Conservation (phyloP, 2,888 invertebrate species). For the Kryphioiulus occultus region DNA sequence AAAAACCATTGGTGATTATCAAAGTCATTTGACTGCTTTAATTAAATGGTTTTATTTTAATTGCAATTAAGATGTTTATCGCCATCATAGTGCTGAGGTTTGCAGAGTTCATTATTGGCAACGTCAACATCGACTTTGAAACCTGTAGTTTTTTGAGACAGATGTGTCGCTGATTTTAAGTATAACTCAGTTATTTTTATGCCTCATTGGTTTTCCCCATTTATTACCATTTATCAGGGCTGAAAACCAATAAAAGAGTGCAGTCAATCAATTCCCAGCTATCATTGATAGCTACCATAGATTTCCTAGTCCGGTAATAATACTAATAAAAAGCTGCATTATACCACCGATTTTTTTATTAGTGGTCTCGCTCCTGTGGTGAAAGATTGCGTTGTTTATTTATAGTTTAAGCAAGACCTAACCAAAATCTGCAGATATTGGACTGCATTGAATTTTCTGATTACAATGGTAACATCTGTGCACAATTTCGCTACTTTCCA, state of each 20-base stretch:
- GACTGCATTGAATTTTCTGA: too few species aligned
- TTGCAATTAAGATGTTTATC: neutral
- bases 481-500: too few species aligned
- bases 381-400: neutral
- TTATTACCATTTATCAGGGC: neutral
- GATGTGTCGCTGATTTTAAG: neutral
- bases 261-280: neutral
- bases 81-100: neutral
- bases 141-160: neutral
- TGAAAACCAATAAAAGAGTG: neutral
- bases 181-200: neutral
- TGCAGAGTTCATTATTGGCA: neutral
- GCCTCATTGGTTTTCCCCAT: neutral
- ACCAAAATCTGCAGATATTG: too few species aligned
- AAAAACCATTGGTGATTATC: too few species aligned
- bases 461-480: too few species aligned
- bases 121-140: neutral
- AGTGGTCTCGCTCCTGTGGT: neutral
- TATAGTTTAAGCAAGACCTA: neutral
- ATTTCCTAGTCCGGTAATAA: slow-evolving; percentile 4
- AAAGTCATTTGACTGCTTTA: too few species aligned
- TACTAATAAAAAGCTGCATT: neutral
- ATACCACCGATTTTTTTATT: neutral
- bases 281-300: neutral
- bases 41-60: too few species aligned